Base-by-base conservation (phyloP, 2,113 vertebrate species). In the Embiotoca jacksoni region DNA sequence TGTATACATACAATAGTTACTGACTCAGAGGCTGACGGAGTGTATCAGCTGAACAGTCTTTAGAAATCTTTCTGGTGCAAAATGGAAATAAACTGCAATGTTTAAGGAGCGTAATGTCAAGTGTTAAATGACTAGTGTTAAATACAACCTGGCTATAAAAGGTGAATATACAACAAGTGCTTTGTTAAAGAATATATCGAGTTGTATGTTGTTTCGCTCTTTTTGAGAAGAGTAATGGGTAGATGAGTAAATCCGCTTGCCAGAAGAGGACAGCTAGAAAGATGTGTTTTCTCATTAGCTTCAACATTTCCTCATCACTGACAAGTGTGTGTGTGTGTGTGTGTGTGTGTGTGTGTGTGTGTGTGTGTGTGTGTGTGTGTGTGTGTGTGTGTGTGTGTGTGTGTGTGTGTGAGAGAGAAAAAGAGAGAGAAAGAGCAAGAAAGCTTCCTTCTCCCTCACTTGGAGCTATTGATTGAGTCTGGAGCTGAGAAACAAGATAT, bases 391-490 rank as follows among this genome's bases (percentile, higher is more conserved):
- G 23, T 23, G 23, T 23, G 23, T 23, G 23, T 23, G 23, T 23
- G 23, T 23, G 23, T 59, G 9, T 57, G 39, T 30, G 31, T 49
- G 41, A 47, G 37, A 58, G 6, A 52, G 58, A 13, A 23, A 64
- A 62, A 60, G 66, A 65, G 23, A 69, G 52, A 30, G 15, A 50
- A 53, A 53, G 49, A 44, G 41, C 15, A 49, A 32, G 9, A 44
- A 14, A 54, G 35, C 31, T 62, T 59, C 15, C 41, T 58, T 66
- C 52, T 78, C 68, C 63, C 64, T 83, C 65, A 63, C 79, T 80
- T 81, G 77, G 68, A 62, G 75, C 68, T 87, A 91, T 91, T 89
- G 91, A 91, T 92, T 89, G 71, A 78, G 82, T 83, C 85, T 87
- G 65, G 57, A 82, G 75, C 73, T 68, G 39, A 80, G 70, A 88